These are phyloP conservation scores for Drosophila pseudotalamancana DNA, from an alignment of 2,888 invertebrate genomes.

Conservation along the genomic window DNA sequence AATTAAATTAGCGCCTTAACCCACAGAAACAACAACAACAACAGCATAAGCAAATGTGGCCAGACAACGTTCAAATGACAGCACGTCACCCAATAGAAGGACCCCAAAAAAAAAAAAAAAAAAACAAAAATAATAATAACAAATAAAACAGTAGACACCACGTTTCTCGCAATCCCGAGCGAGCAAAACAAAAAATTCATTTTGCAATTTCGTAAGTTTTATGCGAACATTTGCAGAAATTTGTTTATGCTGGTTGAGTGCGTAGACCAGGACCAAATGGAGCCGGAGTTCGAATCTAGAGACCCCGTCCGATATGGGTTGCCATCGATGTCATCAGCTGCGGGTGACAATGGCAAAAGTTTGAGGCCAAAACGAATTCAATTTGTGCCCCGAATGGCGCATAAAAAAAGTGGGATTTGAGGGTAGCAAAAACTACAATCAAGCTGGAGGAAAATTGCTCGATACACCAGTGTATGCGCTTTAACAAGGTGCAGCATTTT, in stretches of 20 bases:
- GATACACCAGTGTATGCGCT: no score
- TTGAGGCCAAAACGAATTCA: slow-evolving; percentile 46
- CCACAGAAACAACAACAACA: slow-evolving; percentile 5
- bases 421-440: slow-evolving; percentile 10
- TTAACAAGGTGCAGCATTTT: slow-evolving; percentile 37
- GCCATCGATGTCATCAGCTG: slow-evolving; percentile 38
- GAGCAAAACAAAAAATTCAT: slow-evolving; percentile 58
- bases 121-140: slow-evolving; percentile 10
- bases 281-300: background rate
- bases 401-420: slow-evolving; percentile 14
- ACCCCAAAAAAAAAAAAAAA: slow-evolving; percentile 9
- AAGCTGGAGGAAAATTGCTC: slow-evolving; percentile 60
- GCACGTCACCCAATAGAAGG: slow-evolving; percentile 24
- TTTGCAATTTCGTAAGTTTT: slow-evolving; percentile 77
- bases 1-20: slow-evolving; percentile 67
- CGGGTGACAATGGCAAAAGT: slow-evolving; percentile 47
- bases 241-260: slow-evolving; percentile 53
- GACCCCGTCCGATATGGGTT: slow-evolving; percentile 18
- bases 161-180: slow-evolving; percentile 4
- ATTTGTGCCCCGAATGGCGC: slow-evolving; percentile 34
- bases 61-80: slow-evolving; percentile 52
- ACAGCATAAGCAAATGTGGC: slow-evolving; percentile 40
- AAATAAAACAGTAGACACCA: slow-evolving; percentile 11
- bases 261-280: slow-evolving; percentile 9
- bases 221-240: slow-evolving; percentile 72